A percentile compares a stretch with the other conserved stretches of the same genome.
These are phyloP conservation scores for Gallinago stenura DNA, from an alignment of 2,797 vertebrate species.

Conservation along the genomic window DNA sequence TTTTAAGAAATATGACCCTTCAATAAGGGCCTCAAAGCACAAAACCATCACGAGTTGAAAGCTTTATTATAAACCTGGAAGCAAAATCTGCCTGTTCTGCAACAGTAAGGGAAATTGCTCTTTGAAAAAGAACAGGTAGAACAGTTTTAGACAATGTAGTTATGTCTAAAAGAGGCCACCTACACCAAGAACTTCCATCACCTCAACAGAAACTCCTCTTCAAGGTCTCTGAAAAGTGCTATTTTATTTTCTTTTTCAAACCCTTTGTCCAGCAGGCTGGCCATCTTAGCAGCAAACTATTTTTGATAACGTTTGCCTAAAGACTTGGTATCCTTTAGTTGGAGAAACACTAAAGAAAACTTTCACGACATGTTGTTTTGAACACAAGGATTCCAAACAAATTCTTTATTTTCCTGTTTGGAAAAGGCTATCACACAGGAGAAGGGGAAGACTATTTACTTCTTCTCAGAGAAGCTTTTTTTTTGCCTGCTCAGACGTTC, in stretches of 20 bases:
- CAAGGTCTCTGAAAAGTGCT: not conserved
- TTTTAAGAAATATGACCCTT: not conserved
- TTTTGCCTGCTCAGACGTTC: not conserved
- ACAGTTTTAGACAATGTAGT: not conserved
- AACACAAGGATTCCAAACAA: not conserved
- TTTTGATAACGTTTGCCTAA: not conserved
- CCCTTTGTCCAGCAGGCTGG: fast-evolving
- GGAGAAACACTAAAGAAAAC: not conserved
- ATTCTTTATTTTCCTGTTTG: not conserved
- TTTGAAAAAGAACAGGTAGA: not conserved
- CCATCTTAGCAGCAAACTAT: not conserved
- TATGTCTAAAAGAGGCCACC: not conserved
- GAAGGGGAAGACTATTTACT: not conserved
- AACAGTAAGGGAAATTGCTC: not conserved
- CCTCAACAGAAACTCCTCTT: not conserved
- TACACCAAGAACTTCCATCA: not conserved
- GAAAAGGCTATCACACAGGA: not conserved
- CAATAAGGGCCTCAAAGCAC: not conserved
- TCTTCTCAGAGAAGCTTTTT: not conserved
- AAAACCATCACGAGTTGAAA: not conserved
- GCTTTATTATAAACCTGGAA: not conserved
- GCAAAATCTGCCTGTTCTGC: not conserved
- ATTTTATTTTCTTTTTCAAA: not conserved
- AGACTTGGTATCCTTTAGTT: not conserved
- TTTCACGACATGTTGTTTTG: not conserved